Percentiles rank a stretch among this genome's conserved stretches.
phyloP scores from a whole-genome alignment of 2,113 vertebrate species.

The Gymnogyps californianus region DNA sequence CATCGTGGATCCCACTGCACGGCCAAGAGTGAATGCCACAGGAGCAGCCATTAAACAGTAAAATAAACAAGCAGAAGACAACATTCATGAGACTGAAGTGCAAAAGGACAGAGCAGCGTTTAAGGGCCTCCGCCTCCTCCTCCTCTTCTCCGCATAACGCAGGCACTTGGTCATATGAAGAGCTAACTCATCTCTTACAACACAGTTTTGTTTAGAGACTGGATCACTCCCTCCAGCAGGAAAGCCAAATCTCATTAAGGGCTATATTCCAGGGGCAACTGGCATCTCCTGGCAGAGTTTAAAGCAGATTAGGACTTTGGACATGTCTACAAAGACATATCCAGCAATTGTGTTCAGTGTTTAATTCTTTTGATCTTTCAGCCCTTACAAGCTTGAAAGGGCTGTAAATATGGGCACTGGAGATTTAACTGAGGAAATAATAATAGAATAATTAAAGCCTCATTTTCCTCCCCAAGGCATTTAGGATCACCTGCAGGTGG shows the following conservation, averaged over 20 bases:
- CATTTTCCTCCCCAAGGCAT: background rate
- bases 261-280: background rate
- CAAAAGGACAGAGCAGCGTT: background rate
- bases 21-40: background rate
- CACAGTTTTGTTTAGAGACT: background rate
- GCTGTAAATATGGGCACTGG: background rate
- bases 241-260: background rate
- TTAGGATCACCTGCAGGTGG: background rate
- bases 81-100: background rate
- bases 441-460: background rate
- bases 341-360: background rate
- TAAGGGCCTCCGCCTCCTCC: background rate
- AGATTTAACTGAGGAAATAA: constrained; percentile 4
- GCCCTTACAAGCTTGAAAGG: background rate
- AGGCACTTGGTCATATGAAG: background rate
- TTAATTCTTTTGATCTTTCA: background rate
- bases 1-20: background rate
- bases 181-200: background rate
- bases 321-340: background rate
- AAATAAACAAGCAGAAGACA: background rate
- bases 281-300: background rate
- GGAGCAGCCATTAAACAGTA: background rate
- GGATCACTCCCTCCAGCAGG: background rate
- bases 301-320: background rate
- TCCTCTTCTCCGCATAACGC: background rate